Evolutionary conservation across 2,797 vertebrate species (phyloP).

Genomic region (Streptopelia turtur): DNA sequence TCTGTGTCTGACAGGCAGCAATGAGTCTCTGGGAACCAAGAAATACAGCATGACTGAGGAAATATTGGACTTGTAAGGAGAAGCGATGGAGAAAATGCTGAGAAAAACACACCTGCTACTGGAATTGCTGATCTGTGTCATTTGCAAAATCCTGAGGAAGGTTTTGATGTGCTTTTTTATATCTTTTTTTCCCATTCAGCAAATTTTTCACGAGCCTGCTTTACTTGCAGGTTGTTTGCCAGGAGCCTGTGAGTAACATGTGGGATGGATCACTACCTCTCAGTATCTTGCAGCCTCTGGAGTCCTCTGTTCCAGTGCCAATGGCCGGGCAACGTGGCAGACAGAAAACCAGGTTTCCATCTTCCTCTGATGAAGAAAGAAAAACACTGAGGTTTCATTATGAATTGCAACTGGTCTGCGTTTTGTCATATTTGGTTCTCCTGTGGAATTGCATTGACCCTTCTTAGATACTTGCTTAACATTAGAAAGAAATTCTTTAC

Average conservation of each 20-base stretch:
- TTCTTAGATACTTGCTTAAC: background rate
- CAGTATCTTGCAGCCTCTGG: background rate
- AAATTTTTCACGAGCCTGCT: background rate
- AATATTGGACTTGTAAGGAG: background rate
- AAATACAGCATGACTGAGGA: background rate
- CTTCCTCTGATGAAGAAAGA: background rate
- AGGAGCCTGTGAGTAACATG: background rate
- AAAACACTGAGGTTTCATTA: background rate
- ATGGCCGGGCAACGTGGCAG: background rate
- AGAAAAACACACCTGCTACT: slow-evolving; percentile 5
- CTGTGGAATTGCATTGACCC: background rate
- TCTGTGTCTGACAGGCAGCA: background rate
- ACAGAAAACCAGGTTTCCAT: background rate
- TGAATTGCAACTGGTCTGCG: background rate
- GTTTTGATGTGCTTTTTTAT: background rate
- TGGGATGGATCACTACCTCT: background rate
- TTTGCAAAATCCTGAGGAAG: background rate
- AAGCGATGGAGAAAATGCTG: background rate
- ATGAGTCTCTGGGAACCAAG: background rate
- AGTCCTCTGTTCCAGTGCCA: fast-evolving
- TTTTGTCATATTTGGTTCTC: background rate
- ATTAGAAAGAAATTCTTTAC: no score
- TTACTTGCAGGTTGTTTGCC: background rate
- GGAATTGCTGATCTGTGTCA: background rate
- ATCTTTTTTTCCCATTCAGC: background rate